Conservation (phyloP, 2,113 vertebrate species). For the Nothoprocta perdicaria region DNA sequence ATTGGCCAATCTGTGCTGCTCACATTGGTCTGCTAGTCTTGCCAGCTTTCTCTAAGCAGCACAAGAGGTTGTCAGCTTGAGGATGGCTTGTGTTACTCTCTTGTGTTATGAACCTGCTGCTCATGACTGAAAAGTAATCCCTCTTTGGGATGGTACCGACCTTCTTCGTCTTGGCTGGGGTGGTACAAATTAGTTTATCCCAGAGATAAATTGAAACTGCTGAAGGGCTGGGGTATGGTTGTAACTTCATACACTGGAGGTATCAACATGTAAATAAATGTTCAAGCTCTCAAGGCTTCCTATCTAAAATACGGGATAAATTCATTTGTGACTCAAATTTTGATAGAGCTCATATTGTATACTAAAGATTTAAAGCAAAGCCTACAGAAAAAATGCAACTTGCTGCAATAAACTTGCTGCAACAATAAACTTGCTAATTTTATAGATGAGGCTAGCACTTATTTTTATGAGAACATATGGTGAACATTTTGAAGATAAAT, state of each 20-base stretch:
- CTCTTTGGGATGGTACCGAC: neutral
- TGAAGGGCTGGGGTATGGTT: neutral
- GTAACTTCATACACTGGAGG: neutral
- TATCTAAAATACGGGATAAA: slow-evolving; percentile 8
- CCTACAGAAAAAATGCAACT: too few species aligned
- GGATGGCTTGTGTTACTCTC: neutral
- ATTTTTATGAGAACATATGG: slow-evolving; percentile 48
- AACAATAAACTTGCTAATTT: slow-evolving; percentile 2
- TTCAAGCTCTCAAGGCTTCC: neutral
- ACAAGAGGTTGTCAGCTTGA: neutral
- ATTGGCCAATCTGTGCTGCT: neutral
- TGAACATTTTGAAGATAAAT: slow-evolving; percentile 53
- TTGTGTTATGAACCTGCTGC: neutral
- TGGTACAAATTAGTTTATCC: neutral
- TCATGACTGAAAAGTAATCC: neutral
- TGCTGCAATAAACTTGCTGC: too few species aligned
- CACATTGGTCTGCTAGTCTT: neutral
- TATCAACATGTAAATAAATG: neutral
- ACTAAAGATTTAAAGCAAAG: neutral
- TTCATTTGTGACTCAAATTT: slow-evolving; percentile 7
- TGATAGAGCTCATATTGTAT: slow-evolving; percentile 15
- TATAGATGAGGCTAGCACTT: neutral
- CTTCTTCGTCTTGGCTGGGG: neutral
- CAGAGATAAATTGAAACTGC: neutral
- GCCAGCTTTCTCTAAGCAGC: neutral